Evolutionary conservation across 2,113 vertebrate species (phyloP).

Genomic region (Paralichthys olivaceus): DNA sequence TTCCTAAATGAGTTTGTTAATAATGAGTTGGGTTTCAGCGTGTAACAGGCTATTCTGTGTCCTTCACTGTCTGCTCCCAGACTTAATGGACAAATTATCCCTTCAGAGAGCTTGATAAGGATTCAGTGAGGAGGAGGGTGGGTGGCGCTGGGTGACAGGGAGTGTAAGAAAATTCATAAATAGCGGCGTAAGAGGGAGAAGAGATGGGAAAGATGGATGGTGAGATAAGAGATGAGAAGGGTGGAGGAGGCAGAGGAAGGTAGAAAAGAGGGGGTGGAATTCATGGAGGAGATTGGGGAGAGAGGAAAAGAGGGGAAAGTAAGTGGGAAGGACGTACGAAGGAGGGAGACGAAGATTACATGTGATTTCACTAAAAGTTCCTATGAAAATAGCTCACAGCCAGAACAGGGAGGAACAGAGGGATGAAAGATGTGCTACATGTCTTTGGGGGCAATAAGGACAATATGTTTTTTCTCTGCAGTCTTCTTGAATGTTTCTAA

Average conservation of each 20-base stretch:
- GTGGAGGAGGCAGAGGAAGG: conserved; percentile 19
- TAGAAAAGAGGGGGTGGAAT: conserved; percentile 41
- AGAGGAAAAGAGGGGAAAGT: conserved; percentile 33
- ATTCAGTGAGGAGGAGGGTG: background rate
- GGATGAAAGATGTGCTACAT: conserved; percentile 6
- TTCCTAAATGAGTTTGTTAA: conserved; percentile 50
- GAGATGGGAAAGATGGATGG: background rate
- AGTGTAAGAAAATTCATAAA: background rate
- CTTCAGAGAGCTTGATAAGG: conserved; percentile 43
- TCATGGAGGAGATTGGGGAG: conserved; percentile 16
- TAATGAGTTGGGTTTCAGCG: conserved; percentile 57
- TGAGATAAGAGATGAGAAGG: conserved; percentile 9
- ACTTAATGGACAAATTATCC: conserved; percentile 72
- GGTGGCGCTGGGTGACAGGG: conserved; percentile 11
- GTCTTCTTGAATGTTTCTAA: background rate
- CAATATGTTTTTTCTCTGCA: background rate
- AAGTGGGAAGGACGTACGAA: conserved; percentile 37
- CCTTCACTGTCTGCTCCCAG: conserved; percentile 51
- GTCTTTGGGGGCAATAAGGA: conserved; percentile 3
- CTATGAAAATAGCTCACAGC: conserved; percentile 10
- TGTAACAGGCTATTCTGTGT: conserved; percentile 54
- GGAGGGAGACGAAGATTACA: conserved; percentile 44
- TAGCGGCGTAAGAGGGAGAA: background rate
- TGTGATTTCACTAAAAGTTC: conserved; percentile 38
- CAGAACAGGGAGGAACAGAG: background rate